phyloP scores from a whole-genome alignment of 2,113 vertebrate genomes.

The Vimba vimba region DNA sequence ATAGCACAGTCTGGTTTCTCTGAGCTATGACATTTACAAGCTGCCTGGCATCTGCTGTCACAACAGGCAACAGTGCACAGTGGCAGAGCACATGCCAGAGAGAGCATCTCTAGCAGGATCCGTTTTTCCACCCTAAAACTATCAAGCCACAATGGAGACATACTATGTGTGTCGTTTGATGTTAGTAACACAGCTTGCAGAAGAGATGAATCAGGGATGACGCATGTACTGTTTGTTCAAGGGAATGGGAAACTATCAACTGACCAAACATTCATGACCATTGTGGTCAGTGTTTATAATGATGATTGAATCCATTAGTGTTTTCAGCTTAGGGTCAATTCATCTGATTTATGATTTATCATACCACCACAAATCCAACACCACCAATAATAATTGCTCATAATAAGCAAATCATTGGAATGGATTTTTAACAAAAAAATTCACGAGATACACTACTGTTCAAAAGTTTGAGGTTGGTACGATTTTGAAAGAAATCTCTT shows the following conservation, averaged over 20 bases:
- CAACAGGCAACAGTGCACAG: slow-evolving; percentile 4
- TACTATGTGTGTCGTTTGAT: background rate
- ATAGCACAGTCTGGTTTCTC: background rate
- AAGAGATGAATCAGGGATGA: background rate
- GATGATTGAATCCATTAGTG: background rate
- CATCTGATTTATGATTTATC: background rate
- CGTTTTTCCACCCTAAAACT: background rate
- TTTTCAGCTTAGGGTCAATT: background rate
- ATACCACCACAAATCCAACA: background rate
- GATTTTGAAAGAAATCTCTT: background rate
- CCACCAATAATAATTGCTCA: too few species aligned
- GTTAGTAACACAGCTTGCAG: background rate
- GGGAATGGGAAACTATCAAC: background rate
- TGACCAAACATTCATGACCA: background rate
- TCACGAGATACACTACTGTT: background rate
- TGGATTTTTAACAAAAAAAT: background rate
- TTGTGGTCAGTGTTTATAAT: background rate
- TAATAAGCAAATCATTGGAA: background rate
- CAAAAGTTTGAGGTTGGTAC: background rate
- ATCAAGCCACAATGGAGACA: background rate
- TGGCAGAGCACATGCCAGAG: background rate
- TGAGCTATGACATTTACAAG: slow-evolving; percentile 42
- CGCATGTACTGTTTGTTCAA: background rate
- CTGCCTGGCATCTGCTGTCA: slow-evolving; percentile 39
- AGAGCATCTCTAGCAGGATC: background rate